Base-by-base conservation (phyloP, 2,888 invertebrate species). In the Gryllus longicercus region DNA sequence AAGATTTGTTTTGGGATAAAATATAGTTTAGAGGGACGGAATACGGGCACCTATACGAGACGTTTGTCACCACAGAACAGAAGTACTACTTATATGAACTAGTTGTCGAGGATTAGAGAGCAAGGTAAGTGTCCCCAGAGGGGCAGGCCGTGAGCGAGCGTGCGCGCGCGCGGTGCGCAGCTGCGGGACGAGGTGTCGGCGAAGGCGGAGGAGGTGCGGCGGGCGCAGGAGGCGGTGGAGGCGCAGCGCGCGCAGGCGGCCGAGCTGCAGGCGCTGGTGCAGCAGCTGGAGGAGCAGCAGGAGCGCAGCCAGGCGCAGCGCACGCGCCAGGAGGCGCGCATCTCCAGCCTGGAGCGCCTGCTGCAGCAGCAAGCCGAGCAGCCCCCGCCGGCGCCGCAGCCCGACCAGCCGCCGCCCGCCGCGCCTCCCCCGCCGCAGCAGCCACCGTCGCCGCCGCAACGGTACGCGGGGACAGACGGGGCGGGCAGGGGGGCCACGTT, bases 271-370 rank as follows among this genome's bases (percentile, higher is more conserved):
- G 90, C 89, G 84, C 88, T 90, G 74, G 89, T 91, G 79, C 85
- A 90, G 78, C 88, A 90, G 75, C 85, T 91, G 84, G 90, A 90
- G 83, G 90, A 90, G 82, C 91, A 91, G 82, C 90, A 91, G 83
- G 86, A 89, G 74, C 88, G 89, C 18, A 88, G 90, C 11, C 91
- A 91, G 84, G 90, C 89, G 82, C 90, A 91, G 84, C 89, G 91
- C 5, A 91, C 90, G 63, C 87, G 90, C 1, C 87, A 90, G 81
- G 91, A 91, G 84, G 89, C 88, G 83, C 90, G 90, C 81, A 91
- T 91, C 49, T 91, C 90, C 0, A 88, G 89, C 77, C 86, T 91
- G 1, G 90, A 91, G 83, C 85, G 89, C 80, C 88, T 89, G 83
- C 86, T 90, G n/a, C 84, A 84, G 51, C 84, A 83, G 10, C 80